A percentile compares a stretch with the other conserved stretches of the same genome.
These are phyloP conservation scores for Ciconia maguari DNA, from an alignment of 2,113 vertebrate species.

Conservation along the genomic window DNA sequence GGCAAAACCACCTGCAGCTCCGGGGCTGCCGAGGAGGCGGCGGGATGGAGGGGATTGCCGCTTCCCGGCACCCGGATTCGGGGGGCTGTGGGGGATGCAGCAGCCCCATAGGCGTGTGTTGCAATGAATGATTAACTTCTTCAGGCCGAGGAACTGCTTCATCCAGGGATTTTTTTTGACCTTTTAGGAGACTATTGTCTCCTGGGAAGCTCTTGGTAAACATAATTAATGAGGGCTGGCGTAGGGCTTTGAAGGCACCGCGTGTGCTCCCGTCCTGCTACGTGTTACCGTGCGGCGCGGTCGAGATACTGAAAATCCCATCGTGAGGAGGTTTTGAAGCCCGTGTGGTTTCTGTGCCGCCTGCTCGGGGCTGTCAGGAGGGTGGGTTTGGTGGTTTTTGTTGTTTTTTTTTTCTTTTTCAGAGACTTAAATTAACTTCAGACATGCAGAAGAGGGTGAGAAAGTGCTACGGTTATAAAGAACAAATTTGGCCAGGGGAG, in stretches of 20 bases:
- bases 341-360: not conserved
- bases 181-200: conserved; percentile 6
- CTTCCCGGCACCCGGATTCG: not conserved
- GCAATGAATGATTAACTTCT: conserved; percentile 25
- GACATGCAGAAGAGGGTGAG: conserved; percentile 3
- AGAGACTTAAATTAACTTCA: not conserved
- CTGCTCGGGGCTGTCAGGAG: not conserved
- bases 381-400: not conserved
- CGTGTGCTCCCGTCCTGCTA: not conserved
- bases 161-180: not conserved
- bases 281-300: fast-evolving
- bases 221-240: not conserved
- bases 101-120: fast-evolving
- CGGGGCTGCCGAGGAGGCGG: not conserved
- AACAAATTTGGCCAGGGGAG: not conserved
- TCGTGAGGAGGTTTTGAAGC: not conserved
- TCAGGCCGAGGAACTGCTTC: not conserved
- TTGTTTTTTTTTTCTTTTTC: not conserved
- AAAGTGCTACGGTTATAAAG: not conserved
- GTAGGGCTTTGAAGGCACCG: not conserved
- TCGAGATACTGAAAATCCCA: not conserved
- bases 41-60: not conserved
- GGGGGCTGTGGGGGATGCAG: fast-evolving
- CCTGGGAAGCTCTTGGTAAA: conserved; percentile 22
- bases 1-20: conserved; percentile 40